These are phyloP conservation scores for Heliconius aoede DNA, from an alignment of 2,888 invertebrate genomes.

Conservation along the genomic window DNA sequence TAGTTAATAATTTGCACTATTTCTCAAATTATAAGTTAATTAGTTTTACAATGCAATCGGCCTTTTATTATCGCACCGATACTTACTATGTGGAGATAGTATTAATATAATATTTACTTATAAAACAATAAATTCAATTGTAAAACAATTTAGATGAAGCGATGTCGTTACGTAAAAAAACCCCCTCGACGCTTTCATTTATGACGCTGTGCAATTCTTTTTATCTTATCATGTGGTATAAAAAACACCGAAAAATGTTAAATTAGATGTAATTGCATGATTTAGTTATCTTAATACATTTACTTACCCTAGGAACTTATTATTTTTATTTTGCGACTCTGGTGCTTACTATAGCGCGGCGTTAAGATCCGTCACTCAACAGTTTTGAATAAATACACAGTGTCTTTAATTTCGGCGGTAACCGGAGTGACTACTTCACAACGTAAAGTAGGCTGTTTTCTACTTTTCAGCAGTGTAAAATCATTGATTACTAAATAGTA, in stretches of 20 bases:
- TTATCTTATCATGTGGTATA: background rate
- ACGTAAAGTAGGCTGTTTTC: no score
- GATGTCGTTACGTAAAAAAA: background rate
- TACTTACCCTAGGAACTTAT: background rate
- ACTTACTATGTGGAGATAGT: background rate
- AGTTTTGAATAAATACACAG: no score
- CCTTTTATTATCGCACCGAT: background rate
- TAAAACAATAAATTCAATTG: constrained; percentile 1
- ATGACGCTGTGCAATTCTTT: background rate
- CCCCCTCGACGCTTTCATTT: background rate
- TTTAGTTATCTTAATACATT: background rate
- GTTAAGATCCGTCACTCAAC: background rate
- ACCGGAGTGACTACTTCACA: background rate
- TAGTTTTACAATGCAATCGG: background rate
- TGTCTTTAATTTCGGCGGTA: background rate
- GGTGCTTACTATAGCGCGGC: background rate
- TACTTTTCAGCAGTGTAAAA: no score
- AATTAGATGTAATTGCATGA: background rate
- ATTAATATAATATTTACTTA: background rate
- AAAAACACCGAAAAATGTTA: background rate
- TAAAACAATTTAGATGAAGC: background rate
- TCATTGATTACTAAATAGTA: no score
- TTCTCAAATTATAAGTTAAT: background rate
- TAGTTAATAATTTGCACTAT: no score
- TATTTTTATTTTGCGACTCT: background rate